A percentile compares a stretch with the other conserved stretches of the same genome.
Evolutionary conservation across 2,888 invertebrate genomes (phyloP).

Genomic region (Reticulitermes lucifugus): DNA sequence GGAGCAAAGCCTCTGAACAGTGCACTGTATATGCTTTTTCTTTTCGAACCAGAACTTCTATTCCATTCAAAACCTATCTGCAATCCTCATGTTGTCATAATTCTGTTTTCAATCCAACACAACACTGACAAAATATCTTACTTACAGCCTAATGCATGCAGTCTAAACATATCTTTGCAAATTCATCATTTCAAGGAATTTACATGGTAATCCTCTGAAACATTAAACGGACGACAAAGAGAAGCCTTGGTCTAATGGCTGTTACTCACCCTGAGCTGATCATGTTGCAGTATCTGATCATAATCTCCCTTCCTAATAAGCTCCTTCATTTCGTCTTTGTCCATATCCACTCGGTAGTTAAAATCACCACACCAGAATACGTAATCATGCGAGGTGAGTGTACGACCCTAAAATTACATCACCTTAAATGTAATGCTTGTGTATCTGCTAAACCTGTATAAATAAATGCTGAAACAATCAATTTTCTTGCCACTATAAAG

Average conservation of each 20-base stretch:
- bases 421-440: no score
- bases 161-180: neutral
- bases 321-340: slow-evolving; percentile 92
- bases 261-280: slow-evolving; percentile 78
- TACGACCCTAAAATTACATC: slow-evolving; percentile 73
- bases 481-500: no score
- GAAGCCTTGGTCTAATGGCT: neutral
- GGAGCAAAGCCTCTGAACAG: no score
- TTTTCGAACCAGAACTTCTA: no score
- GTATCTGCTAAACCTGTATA: no score
- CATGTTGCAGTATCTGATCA: slow-evolving; percentile 81
- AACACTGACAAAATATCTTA: no score
- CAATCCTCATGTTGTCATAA: no score
- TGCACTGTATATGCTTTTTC: no score
- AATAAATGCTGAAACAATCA: no score
- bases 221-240: neutral
- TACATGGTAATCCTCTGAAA: neutral
- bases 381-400: slow-evolving; percentile 95
- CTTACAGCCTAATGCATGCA: no score
- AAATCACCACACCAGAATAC: slow-evolving; percentile 99
- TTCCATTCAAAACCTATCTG: no score
- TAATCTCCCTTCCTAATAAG: slow-evolving; percentile 81
- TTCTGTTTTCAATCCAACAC: no score
- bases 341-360: slow-evolving; percentile 97
- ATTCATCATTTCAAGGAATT: neutral